Percentiles rank a stretch among this genome's conserved stretches.
Conservation (phyloP, 1,140 invertebrate species). For the Pseudoatta argentina region DNA sequence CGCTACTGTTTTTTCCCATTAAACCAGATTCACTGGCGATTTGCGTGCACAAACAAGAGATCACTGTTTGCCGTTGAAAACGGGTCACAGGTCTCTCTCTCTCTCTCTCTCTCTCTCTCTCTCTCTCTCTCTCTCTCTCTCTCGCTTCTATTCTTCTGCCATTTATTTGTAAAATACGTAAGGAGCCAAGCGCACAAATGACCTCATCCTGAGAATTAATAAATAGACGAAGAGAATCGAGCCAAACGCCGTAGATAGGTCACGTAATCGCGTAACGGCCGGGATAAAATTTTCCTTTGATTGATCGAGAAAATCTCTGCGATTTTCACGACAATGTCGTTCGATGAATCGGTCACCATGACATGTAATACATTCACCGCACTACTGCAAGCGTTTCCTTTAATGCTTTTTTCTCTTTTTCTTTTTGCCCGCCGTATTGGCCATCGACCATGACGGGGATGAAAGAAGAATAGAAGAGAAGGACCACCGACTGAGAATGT, state of each 20-base stretch:
- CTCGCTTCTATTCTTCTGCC: background rate
- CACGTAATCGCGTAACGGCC: slow-evolving; percentile 23
- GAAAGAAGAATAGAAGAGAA: background rate
- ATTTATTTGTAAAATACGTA: slow-evolving; percentile 53
- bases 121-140: background rate
- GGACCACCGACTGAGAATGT: slow-evolving; percentile 32
- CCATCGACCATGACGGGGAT: slow-evolving; percentile 39
- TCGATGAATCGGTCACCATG: slow-evolving; percentile 49
- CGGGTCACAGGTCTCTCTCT: background rate
- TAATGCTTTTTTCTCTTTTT: slow-evolving; percentile 63
- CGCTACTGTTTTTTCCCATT: slow-evolving; percentile 43
- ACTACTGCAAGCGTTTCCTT: slow-evolving; percentile 68
- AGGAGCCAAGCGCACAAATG: slow-evolving; percentile 47
- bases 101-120: background rate
- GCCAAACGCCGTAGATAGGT: background rate
- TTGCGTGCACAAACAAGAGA: slow-evolving; percentile 54
- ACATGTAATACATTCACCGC: slow-evolving; percentile 62
- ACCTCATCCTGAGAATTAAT: slow-evolving; percentile 43
- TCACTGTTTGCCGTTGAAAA: slow-evolving; percentile 15
- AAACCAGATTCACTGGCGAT: slow-evolving; percentile 22
- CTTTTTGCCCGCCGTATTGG: background rate
- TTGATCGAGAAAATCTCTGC: slow-evolving; percentile 29
- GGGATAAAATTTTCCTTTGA: slow-evolving; percentile 43
- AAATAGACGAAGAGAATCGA: slow-evolving; percentile 39
- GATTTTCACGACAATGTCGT: slow-evolving; percentile 9